A percentile compares a stretch with the other conserved stretches of the same genome.
These are phyloP conservation scores for Plectrocnemia conspersa DNA, from an alignment of 1,140 invertebrate genomes.

Conservation along the genomic window DNA sequence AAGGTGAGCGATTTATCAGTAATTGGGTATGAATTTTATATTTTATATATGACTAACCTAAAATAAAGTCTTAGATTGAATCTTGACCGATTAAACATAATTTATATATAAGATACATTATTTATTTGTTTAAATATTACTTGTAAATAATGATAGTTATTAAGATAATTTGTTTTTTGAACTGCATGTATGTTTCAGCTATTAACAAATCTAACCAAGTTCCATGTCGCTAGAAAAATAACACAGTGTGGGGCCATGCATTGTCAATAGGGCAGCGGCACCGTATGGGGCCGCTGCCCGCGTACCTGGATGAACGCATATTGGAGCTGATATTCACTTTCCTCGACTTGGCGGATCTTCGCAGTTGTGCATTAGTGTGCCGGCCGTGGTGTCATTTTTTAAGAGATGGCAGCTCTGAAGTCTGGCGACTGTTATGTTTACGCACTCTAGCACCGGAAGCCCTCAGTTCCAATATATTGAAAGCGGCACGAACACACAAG, in stretches of 20 bases:
- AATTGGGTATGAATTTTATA: no score
- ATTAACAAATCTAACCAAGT: no score
- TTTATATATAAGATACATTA: no score
- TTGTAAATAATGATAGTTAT: no score
- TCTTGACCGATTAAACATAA: no score
- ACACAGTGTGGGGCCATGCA: slow-evolving; percentile 20
- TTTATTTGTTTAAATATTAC: no score
- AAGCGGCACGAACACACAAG: slow-evolving; percentile 87
- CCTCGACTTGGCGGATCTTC: slow-evolving; percentile 78
- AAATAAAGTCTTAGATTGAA: no score
- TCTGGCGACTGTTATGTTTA: slow-evolving; percentile 90
- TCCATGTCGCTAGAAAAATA: background rate
- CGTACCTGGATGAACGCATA: slow-evolving; percentile 58
- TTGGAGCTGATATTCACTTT: slow-evolving; percentile 94
- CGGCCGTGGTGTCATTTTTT: slow-evolving; percentile 89
- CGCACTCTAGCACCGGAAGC: slow-evolving; percentile 85
- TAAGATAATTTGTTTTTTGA: no score
- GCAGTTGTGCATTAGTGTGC: slow-evolving; percentile 88
- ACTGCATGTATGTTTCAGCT: no score
- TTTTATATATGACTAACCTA: no score
- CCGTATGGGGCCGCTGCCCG: slow-evolving; percentile 18
- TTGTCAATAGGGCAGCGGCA: slow-evolving; percentile 20
- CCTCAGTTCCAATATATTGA: slow-evolving; percentile 86
- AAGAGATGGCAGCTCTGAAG: slow-evolving; percentile 90
- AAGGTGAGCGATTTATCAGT: no score